A percentile compares a stretch with the other conserved stretches of the same genome.
Evolutionary conservation across 1,140 invertebrate genomes (phyloP).

Genomic region (Diachasmimorpha longicaudata): DNA sequence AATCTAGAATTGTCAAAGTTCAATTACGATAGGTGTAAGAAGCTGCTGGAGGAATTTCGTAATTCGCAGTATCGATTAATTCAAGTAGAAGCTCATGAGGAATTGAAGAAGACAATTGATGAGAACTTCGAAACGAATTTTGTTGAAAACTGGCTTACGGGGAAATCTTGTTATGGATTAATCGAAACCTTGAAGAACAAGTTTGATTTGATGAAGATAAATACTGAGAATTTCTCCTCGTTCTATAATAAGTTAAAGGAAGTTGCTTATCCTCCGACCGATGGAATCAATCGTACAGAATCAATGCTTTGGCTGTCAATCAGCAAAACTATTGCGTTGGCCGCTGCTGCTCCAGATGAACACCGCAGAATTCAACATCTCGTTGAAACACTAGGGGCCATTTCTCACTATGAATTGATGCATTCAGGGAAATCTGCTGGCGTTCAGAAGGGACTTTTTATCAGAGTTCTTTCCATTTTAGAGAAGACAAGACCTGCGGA

Average conservation of each 20-base stretch:
- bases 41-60: conserved; percentile 41
- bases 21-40: conserved; percentile 34
- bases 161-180: conserved; percentile 27
- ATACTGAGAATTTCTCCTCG: conserved; percentile 28
- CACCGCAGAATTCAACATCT: conserved; percentile 42
- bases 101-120: conserved; percentile 30
- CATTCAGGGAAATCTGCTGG: not conserved
- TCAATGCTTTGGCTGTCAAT: conserved; percentile 39
- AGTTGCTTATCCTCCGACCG: not conserved
- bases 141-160: conserved; percentile 34
- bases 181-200: conserved; percentile 36
- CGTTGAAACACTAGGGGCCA: conserved; percentile 33
- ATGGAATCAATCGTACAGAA: not conserved
- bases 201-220: conserved; percentile 26
- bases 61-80: conserved; percentile 39
- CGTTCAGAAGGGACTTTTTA: conserved; percentile 30
- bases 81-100: conserved; percentile 37
- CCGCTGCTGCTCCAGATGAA: conserved; percentile 32
- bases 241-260: conserved; percentile 15
- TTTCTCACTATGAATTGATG: conserved; percentile 40
- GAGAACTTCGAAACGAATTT: conserved; percentile 19
- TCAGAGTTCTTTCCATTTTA: conserved; percentile 39
- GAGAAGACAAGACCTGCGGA: conserved; percentile 35
- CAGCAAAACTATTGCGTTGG: conserved; percentile 48
- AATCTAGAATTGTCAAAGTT: conserved; percentile 35